Percentiles rank a stretch among this genome's conserved stretches.
These are phyloP conservation scores for Pholis gunnellus DNA, from an alignment of 2,113 vertebrate genomes.

Conservation along the genomic window DNA sequence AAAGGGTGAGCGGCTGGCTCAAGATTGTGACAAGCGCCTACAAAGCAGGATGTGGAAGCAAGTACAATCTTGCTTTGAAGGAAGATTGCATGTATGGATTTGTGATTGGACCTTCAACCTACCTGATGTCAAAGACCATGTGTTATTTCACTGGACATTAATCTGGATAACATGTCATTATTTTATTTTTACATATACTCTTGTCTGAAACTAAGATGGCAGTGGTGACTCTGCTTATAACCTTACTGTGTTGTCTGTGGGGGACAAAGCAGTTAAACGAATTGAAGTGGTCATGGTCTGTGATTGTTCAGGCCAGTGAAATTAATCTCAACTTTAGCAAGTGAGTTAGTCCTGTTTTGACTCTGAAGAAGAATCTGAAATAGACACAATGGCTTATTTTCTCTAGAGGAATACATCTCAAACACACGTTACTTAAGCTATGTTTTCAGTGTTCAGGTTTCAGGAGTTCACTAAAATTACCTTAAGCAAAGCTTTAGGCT, in stretches of 20 bases:
- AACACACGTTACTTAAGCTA: no score
- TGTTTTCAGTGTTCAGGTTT: no score
- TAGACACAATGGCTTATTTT: background rate
- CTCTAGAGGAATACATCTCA: no score
- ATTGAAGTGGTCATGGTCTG: background rate
- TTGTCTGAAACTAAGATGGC: background rate
- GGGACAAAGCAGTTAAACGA: background rate
- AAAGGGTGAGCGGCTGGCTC: conserved; percentile 91
- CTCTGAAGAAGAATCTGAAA: background rate
- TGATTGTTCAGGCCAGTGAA: background rate
- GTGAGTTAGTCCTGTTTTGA: background rate
- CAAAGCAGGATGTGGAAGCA: conserved; percentile 85
- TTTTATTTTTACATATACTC: background rate
- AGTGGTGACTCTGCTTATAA: background rate
- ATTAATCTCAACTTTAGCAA: background rate
- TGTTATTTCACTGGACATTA: background rate
- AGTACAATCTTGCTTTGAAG: conserved; percentile 90
- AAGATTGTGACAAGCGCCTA: conserved; percentile 90
- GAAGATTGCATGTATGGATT: conserved; percentile 88
- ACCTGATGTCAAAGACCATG: conserved; percentile 1
- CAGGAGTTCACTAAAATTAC: no score
- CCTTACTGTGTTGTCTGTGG: background rate
- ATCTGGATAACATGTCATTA: background rate
- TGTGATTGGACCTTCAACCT: conserved; percentile 77
- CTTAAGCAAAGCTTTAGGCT: no score